Conservation (phyloP, 2,888 invertebrate species). For the Ornithoptera priamus region DNA sequence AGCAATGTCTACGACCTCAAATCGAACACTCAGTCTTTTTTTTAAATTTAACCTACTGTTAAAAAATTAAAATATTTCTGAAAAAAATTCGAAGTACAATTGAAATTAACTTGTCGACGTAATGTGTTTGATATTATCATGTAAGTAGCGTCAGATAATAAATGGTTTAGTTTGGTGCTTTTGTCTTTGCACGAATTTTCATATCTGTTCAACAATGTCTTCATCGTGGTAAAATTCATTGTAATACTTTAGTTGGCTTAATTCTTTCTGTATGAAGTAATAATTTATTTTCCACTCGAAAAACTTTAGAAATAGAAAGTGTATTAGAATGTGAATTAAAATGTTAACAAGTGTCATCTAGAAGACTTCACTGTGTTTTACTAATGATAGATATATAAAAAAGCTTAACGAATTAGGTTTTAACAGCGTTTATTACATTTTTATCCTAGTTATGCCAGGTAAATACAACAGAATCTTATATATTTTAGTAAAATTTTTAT, state of each 20-base stretch:
- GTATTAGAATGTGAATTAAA: neutral
- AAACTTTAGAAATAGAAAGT: neutral
- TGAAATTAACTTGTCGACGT: neutral
- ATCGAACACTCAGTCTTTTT: neutral
- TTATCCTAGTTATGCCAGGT: no score
- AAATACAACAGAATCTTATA: no score
- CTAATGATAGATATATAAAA: no score
- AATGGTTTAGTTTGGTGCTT: neutral
- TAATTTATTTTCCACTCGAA: neutral
- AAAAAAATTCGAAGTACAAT: neutral
- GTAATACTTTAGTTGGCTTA: neutral
- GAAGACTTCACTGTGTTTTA: no score
- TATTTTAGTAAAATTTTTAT: no score
- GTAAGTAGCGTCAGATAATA: constrained; percentile 3
- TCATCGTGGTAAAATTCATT: neutral
- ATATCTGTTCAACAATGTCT: neutral
- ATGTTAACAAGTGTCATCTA: no score
- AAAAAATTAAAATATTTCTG: neutral
- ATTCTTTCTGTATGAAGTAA: neutral
- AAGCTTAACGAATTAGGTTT: no score
- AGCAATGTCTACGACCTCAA: neutral
- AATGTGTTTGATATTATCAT: neutral
- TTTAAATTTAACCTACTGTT: neutral
- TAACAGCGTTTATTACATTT: no score
- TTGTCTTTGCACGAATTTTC: neutral